Percentiles rank a stretch among this genome's conserved stretches.
These are phyloP conservation scores for Ictalurus punctatus DNA, from an alignment of 2,113 vertebrate species.

Conservation along the genomic window DNA sequence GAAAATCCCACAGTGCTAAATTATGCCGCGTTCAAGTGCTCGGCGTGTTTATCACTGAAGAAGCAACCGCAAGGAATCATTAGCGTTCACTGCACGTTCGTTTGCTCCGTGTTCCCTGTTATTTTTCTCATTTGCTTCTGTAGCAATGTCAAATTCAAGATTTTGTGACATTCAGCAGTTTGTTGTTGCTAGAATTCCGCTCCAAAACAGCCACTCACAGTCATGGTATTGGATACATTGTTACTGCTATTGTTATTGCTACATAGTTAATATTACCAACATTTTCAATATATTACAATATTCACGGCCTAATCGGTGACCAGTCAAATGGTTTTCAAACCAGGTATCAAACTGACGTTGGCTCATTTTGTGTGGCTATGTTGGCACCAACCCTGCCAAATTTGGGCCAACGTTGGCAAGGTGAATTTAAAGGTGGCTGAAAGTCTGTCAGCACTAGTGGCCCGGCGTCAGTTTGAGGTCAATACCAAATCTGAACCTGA, in stretches of 20 bases:
- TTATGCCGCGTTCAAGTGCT: background rate
- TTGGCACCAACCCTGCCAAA: background rate
- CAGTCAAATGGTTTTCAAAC: background rate
- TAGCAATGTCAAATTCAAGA: background rate
- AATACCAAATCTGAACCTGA: background rate
- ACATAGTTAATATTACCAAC: background rate
- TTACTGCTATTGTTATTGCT: background rate
- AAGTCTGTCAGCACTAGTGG: constrained; percentile 1
- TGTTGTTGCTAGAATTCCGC: background rate
- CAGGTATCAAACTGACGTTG: background rate
- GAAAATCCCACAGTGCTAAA: constrained; percentile 14
- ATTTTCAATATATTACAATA: background rate
- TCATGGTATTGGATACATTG: background rate
- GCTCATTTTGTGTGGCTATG: constrained; percentile 10
- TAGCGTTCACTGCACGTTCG: background rate
- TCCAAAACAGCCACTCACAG: background rate
- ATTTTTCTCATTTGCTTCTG: background rate
- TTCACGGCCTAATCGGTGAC: background rate
- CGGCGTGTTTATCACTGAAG: background rate
- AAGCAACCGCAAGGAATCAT: background rate
- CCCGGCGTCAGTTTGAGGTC: background rate
- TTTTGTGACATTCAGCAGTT: background rate
- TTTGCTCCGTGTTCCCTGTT: background rate
- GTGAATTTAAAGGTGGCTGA: background rate
- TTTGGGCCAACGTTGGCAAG: background rate